Evolutionary conservation across 2,797 vertebrate species (phyloP), one percentile per base, ranked within the genome.

Genomic region (Halcyon chelicuti): DNA sequence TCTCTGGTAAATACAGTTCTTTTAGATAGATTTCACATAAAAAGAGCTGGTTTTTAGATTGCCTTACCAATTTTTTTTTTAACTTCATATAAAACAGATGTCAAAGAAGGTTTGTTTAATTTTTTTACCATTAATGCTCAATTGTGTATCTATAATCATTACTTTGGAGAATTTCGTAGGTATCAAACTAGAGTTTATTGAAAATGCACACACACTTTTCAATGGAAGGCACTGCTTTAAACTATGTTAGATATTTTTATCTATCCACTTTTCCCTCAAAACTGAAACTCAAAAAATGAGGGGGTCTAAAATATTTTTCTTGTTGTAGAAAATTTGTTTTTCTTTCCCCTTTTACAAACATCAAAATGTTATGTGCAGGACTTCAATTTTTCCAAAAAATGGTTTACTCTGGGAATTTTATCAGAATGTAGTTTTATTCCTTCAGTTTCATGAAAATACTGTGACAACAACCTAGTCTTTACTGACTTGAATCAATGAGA

Each of bases 271-370:
- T 82, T 12, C 14, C 7, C 12, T 20, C 16, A 52, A 68, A 79
- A 68, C 13, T 10, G 22, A 37, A 74, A 67, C 25, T 60, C 0
- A 0, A 40, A 78, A 51, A 78, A 42, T 0, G 3, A 39, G 2
- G 3, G 9, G 37, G 3, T 8, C 3, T 42, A 37, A 46, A 68
- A 26, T 26, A 1, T 26, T 80, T 52, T 61, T 37, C 3, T 35
- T 37, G 79, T 89, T 44, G 7, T 40, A 83, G 2, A 19, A 47
- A 52, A 73, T 47, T 15, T 39, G 7, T 2, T 31, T 21, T 71
- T 37, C 2, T 60, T 80, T 40, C 4, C 4, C 10, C 4, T 58
- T 62, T 68, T 60, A 67, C 8, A 9, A 74, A 26, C 3, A 57
- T 29, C 3, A 21, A 60, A 81, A 29, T 42, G 5, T 82, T 74